phyloP scores from a whole-genome alignment of 1,140 invertebrate genomes.

The Carcinoscorpius rotundicauda region DNA sequence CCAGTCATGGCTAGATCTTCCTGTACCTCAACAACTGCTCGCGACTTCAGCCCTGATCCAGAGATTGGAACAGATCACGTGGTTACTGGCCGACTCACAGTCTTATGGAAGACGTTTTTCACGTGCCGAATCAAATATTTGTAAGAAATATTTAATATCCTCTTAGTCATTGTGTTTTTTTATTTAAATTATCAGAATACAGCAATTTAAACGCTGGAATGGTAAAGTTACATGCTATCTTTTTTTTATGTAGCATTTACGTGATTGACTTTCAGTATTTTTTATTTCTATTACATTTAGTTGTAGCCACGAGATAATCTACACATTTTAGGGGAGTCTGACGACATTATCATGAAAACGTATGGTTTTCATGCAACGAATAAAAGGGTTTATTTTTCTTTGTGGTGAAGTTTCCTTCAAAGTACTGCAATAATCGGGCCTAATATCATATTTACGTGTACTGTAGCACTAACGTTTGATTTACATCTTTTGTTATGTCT shows the following conservation, averaged over 20 bases:
- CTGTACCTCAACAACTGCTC: conserved; percentile 48
- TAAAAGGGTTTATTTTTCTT: no score
- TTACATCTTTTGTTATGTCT: background rate
- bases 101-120: conserved; percentile 65
- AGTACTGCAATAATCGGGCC: no score
- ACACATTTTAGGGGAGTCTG: no score
- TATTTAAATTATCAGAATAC: background rate
- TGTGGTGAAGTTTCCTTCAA: no score
- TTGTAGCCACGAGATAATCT: no score
- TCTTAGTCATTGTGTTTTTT: background rate
- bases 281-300: background rate
- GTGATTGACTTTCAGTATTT: background rate
- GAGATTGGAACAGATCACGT: conserved; percentile 82
- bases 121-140: conserved; percentile 67
- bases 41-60: conserved; percentile 72
- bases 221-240: background rate
- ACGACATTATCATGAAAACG: no score
- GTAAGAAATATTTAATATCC: conserved; percentile 42
- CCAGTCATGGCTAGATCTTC: conserved; percentile 72
- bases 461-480: background rate
- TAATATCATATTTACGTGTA: no score
- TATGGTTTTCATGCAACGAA: no score
- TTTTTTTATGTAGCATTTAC: background rate
- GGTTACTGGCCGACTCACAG: conserved; percentile 74
- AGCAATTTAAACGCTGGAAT: background rate